Percentiles rank a stretch among this genome's conserved stretches.
Evolutionary conservation across 2,888 invertebrate species (phyloP).

Genomic region (Epinotia brunnichana): DNA sequence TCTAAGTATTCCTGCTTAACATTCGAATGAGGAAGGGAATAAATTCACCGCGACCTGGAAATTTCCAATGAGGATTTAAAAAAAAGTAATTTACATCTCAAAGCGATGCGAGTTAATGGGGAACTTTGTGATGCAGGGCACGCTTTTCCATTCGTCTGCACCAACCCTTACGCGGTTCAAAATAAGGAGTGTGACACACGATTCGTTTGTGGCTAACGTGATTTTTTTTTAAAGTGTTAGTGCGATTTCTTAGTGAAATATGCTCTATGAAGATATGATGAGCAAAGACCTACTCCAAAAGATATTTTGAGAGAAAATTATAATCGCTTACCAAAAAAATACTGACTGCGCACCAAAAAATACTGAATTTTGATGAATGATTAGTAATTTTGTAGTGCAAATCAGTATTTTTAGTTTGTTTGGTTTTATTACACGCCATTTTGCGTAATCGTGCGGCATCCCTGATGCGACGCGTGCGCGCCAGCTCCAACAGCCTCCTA

Average conservation of each 20-base stretch:
- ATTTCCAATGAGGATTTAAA: slow-evolving; percentile 80
- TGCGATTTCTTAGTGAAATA: background rate
- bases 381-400: too few relatives aligned
- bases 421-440: too few relatives aligned
- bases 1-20: slow-evolving; percentile 41
- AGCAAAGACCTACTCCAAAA: too few relatives aligned
- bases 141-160: slow-evolving; percentile 71
- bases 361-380: too few relatives aligned
- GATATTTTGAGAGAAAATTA: too few relatives aligned
- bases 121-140: slow-evolving; percentile 74
- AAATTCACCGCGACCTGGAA: slow-evolving; percentile 74
- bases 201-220: slow-evolving; percentile 30
- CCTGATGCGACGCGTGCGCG: too few relatives aligned
- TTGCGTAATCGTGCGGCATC: too few relatives aligned
- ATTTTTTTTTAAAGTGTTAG: background rate
- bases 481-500: too few relatives aligned
- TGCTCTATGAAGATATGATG: too few relatives aligned
- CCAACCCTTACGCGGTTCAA: slow-evolving; percentile 72
- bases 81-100: slow-evolving; percentile 81
- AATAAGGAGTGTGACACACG: slow-evolving; percentile 53
- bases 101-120: slow-evolving; percentile 79
- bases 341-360: too few relatives aligned
- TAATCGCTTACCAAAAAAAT: too few relatives aligned
- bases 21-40: slow-evolving; percentile 58
- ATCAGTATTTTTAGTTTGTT: too few relatives aligned